phyloP scores from a whole-genome alignment of 2,888 invertebrate species.

The Mamestra brassicae region DNA sequence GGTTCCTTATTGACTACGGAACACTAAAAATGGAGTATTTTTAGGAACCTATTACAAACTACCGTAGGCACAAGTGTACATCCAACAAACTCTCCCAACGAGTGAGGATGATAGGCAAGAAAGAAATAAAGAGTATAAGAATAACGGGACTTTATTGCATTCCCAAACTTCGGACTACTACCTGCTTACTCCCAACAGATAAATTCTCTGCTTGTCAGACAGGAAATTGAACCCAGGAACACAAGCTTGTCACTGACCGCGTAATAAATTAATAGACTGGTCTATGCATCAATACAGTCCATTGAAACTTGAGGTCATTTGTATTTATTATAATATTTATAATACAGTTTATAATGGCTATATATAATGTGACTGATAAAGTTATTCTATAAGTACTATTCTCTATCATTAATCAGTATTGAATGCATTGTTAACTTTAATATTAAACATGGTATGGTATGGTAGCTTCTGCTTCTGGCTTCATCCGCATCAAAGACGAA shows the following conservation, averaged over 20 bases:
- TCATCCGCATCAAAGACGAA: too few relatives aligned
- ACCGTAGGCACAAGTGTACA: background rate
- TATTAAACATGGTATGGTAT: too few relatives aligned
- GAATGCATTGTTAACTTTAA: constrained; percentile 5
- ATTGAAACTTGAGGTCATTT: constrained; percentile 23
- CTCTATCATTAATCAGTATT: constrained; percentile 12
- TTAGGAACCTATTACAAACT: too few relatives aligned
- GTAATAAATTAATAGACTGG: background rate
- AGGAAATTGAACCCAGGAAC: background rate
- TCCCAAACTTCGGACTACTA: background rate
- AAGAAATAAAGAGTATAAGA: too few relatives aligned
- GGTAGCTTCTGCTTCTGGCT: too few relatives aligned
- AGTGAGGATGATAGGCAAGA: too few relatives aligned
- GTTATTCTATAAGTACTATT: constrained; percentile 19
- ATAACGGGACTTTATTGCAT: background rate
- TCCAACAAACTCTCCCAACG: too few relatives aligned
- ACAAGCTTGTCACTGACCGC: background rate
- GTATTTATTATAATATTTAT: constrained; percentile 8
- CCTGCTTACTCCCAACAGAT: background rate
- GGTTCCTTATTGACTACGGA: too few relatives aligned
- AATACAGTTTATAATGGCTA: background rate
- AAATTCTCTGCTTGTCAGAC: too few relatives aligned
- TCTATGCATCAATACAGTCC: background rate
- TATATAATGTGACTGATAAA: constrained; percentile 4
- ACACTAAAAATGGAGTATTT: too few relatives aligned